A percentile compares a stretch with the other conserved stretches of the same genome.
Conservation (phyloP, 1,140 invertebrate genomes). For the Maconellicoccus hirsutus region DNA sequence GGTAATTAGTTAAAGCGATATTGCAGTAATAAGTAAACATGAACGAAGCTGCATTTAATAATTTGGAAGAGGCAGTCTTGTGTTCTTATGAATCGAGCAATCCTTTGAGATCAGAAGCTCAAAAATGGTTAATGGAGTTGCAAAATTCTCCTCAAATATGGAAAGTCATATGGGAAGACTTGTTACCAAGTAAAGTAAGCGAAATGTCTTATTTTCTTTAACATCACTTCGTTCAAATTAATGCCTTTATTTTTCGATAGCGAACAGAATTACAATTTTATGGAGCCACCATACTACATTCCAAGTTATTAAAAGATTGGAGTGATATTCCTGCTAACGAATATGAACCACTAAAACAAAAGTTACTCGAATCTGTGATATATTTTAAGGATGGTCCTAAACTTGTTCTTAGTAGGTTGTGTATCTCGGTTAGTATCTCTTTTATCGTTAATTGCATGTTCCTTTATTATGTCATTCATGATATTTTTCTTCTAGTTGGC, state of each 20-base stretch:
- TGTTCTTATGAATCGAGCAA: conserved; percentile 39
- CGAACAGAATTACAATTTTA: conserved; percentile 79
- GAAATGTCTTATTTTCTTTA: conserved; percentile 8
- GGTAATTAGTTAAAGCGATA: too few species aligned
- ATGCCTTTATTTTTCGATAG: conserved; percentile 38
- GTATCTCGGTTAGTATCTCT: conserved; percentile 60
- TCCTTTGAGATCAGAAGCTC: conserved; percentile 51
- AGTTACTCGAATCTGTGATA: conserved; percentile 60
- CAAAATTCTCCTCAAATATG: conserved; percentile 74
- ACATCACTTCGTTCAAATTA: neutral
- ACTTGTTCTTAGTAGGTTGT: conserved; percentile 70
- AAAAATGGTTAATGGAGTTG: conserved; percentile 66
- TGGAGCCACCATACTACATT: conserved; percentile 74
- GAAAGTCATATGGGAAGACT: conserved; percentile 79
- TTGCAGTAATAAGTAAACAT: too few species aligned
- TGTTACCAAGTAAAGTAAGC: conserved; percentile 60
- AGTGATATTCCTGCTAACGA: conserved; percentile 65
- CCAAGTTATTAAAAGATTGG: conserved; percentile 76
- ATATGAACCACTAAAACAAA: conserved; percentile 57
- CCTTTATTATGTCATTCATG: neutral
- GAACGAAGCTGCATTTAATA: conserved; percentile 27
- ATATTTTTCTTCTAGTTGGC: conserved; percentile 41
- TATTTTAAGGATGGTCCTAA: conserved; percentile 63
- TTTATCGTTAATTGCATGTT: neutral
- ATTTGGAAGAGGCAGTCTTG: conserved; percentile 29